Evolutionary conservation across 2,888 invertebrate species (phyloP), one percentile per base, ranked within the genome.

Genomic region (Scaptodrosophila latifasciaeformis): DNA sequence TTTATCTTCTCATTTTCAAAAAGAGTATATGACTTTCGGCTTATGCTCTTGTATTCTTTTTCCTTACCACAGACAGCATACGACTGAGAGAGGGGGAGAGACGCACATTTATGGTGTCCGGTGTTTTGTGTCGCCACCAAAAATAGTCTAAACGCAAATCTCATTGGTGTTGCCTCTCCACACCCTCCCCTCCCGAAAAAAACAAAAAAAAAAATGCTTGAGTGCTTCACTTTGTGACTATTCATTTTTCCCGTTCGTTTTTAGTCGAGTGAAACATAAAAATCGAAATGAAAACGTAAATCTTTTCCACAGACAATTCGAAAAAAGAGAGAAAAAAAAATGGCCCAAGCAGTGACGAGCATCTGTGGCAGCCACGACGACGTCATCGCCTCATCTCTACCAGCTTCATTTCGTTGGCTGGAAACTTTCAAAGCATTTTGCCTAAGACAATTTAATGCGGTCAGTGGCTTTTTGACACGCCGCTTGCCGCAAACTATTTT

Each of bases 401-500:
- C 62, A 62, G 49, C 52, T 49, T 54, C 49, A 43, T 39, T 49
- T 15, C 35, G n/a, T n/a, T 40, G 67, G 49, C 78, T 81, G 72
- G 79, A 72, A 81, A 53, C 43, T 57, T 61, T 78, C 81, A 81
- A 72, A 81, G 37, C 34, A 15, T 15, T 34, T 6, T 13, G 34
- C 15, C 34, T 34, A 59, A 65, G 50, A 48, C 61, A 69, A 76
- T 63, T 65, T 74, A 80, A 82, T 75, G 83, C 83, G 83, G 79
- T 80, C 79, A 82, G 58, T 79, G 82, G 74, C 79, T 80, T 80
- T 66, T 69, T 62, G 66, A 82, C 69, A 82, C 48, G 68, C 57
- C 57, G 46, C 13, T 10, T 19, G n/a, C n/a, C n/a, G n/a, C 70
- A 70, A 60, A 77, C 77, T 74, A 70, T 77, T 80, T 77, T 70